Evolutionary conservation across 2,888 invertebrate genomes (phyloP).

Genomic region (Andrena marginata): DNA sequence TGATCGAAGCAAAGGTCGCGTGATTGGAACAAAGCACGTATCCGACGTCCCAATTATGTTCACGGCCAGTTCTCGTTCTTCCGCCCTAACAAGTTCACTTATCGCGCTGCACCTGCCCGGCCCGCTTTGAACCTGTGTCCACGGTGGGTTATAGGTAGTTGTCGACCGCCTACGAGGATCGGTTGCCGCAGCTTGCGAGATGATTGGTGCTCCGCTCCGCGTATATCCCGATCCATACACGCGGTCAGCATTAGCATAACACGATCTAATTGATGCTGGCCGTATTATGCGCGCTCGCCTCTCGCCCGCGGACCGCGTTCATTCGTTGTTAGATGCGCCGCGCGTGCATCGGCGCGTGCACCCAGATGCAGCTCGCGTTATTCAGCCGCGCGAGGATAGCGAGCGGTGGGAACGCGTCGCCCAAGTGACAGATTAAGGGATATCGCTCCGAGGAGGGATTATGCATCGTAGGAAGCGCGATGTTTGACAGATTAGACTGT

Average conservation of each 20-base stretch:
- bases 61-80: slow-evolving; percentile 37
- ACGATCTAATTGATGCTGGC: slow-evolving; percentile 77
- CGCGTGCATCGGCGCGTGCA: neutral
- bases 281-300: slow-evolving; percentile 51
- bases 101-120: slow-evolving; percentile 62
- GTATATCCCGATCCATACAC: slow-evolving; percentile 45
- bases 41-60: slow-evolving; percentile 31
- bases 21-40: neutral
- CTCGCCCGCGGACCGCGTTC: slow-evolving; percentile 27
- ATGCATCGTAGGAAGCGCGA: neutral
- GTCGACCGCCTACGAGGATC: slow-evolving; percentile 69
- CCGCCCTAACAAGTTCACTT: slow-evolving; percentile 46
- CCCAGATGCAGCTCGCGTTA: neutral
- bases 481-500: neutral
- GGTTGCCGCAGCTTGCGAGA: slow-evolving; percentile 54
- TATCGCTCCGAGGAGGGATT: neutral
- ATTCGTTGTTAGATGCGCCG: slow-evolving; percentile 1
- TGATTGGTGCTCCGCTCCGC: slow-evolving; percentile 57
- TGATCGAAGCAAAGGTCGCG: neutral
- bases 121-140: slow-evolving; percentile 43
- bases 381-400: neutral
- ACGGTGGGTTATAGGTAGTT: slow-evolving; percentile 49
- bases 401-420: neutral
- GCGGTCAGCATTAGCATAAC: slow-evolving; percentile 75
- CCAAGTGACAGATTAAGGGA: neutral